A percentile compares a stretch with the other conserved stretches of the same genome.
Conservation (phyloP, 2,888 invertebrate genomes). For the Ceriagrion tenellum region DNA sequence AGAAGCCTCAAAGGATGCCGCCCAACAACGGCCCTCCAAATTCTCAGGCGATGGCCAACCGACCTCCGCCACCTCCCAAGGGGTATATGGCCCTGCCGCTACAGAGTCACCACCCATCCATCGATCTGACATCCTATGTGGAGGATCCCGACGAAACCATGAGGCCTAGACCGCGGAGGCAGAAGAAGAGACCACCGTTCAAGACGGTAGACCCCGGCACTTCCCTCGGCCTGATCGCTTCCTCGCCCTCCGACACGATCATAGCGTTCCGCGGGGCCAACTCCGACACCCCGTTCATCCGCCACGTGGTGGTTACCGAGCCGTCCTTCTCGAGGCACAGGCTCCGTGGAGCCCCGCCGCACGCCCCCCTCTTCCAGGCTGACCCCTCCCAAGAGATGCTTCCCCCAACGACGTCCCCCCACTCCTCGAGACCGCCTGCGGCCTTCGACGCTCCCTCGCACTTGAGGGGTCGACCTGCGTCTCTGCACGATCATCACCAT, state of each 20-base stretch:
- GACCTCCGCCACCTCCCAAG: neutral
- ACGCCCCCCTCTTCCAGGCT: neutral
- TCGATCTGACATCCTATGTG: constrained; percentile 7
- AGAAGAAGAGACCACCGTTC: constrained; percentile 55
- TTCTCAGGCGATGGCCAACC: neutral
- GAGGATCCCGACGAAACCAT: constrained; percentile 24
- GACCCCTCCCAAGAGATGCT: constrained; percentile 53
- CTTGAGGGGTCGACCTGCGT: neutral
- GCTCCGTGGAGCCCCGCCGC: neutral
- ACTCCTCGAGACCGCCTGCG: neutral
- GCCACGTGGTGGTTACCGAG: constrained; percentile 23
- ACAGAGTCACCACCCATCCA: neutral
- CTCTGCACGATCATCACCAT: neutral
- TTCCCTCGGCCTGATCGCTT: constrained; percentile 31
- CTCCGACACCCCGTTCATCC: constrained; percentile 31
- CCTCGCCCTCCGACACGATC: constrained; percentile 41
- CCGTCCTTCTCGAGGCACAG: neutral
- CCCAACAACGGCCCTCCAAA: neutral
- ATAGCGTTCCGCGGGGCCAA: constrained; percentile 33
- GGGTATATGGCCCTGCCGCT: neutral
- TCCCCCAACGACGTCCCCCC: constrained; percentile 3
- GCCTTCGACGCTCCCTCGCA: neutral
- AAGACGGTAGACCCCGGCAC: constrained; percentile 45
- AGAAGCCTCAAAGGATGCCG: neutral
- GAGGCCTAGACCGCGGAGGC: constrained; percentile 23